Base-by-base conservation (phyloP, 2,113 vertebrate species). In the Electrona antarctica region DNA sequence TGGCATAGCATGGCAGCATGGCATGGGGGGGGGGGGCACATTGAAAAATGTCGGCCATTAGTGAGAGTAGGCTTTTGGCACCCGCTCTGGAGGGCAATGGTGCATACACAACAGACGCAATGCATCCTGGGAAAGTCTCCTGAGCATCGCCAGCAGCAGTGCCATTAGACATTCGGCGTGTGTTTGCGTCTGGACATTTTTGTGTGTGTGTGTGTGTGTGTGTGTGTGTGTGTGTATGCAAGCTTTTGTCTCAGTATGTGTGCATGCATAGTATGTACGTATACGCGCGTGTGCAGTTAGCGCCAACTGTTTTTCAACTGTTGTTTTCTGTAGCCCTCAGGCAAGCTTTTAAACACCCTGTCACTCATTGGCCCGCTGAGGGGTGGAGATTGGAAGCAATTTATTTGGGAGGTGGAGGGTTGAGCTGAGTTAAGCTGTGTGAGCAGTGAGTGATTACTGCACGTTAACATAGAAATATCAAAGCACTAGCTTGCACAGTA, bases 21-120 rank as follows among this genome's bases (percentile, higher is more conserved):
- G 62, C 71, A 72, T 77, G 74, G 66, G 76, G 21, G 21, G 21
- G 21, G 21, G 21, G 79, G 77, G 77, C 33, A 90, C 82, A 76
- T 49, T 90, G 85, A 90, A 89, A 80, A 76, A 91, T 91, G 81
- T 77, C 33, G 15, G 76, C 81, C 87, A 90, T 92, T 91, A 90
- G 77, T 71, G 68, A 60, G 71, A 69, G 81, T 80, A 77, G 75
- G 21, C 69, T 79, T 84, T 88, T 88, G 85, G 80, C 83, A 85
- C 77, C 77, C 76, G 72, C 61, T 88, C 76, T 51, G 65, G 73
- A 56, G 76, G 69, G 78, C 86, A 90, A 91, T 92, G 90, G 83
- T 86, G 89, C 91, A 82, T 89, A 73, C 67, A 71, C 80, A 88
- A 86, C 76, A 81, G 78, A 84, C 48, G 60, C 78, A 57, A 33